Evolutionary conservation across 2,113 vertebrate genomes (phyloP).

Genomic region (Aix galericulata): DNA sequence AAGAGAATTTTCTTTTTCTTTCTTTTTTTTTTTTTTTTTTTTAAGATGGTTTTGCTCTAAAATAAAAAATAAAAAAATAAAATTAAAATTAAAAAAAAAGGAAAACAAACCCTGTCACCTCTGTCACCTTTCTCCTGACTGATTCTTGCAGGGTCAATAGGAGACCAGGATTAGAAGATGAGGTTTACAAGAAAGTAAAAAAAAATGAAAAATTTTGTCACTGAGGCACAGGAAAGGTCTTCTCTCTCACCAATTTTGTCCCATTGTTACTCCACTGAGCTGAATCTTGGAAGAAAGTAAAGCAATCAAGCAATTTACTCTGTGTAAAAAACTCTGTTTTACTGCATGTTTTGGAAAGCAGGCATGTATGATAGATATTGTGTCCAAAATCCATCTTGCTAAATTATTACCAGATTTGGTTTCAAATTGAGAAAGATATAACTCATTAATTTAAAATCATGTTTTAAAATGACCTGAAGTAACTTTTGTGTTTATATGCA

Average conservation of each 20-base stretch:
- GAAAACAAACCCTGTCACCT: background rate
- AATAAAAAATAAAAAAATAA: background rate
- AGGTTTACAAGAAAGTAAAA: background rate
- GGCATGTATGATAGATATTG: background rate
- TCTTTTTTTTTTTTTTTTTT: no score
- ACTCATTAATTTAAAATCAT: background rate
- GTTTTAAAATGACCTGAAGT: background rate
- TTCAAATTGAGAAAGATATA: conserved; percentile 8
- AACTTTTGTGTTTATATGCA: conserved; percentile 1
- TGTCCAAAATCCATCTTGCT: background rate
- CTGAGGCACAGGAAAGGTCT: background rate
- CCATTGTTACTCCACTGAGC: background rate
- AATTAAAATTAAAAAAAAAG: background rate
- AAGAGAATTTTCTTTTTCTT: background rate
- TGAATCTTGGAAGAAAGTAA: conserved; percentile 9
- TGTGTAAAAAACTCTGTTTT: background rate
- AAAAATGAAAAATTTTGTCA: background rate
- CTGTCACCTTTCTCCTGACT: background rate
- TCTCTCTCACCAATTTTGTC: background rate
- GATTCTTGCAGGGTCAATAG: background rate
- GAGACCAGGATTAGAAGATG: background rate
- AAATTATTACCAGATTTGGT: conserved; percentile 19
- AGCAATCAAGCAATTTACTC: conserved; percentile 2
- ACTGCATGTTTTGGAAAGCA: background rate
- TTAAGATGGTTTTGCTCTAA: background rate